Percentiles rank a stretch among this genome's conserved stretches.
phyloP scores from a whole-genome alignment of 2,113 vertebrate species.

The Tenebrosternarchus preto region DNA sequence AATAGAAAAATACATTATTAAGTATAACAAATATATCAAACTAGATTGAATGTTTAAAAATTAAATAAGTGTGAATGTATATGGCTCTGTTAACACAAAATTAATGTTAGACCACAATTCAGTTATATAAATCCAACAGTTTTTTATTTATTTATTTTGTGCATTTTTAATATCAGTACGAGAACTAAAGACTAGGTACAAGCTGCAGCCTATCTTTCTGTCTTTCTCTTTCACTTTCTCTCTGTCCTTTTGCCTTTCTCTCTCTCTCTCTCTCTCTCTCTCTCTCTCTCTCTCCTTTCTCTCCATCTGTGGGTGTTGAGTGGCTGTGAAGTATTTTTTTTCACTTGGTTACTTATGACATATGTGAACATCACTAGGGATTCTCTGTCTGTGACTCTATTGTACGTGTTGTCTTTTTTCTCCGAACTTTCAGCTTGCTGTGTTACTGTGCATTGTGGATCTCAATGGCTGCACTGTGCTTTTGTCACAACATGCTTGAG shows the following conservation, averaged over 20 bases:
- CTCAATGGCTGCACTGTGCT: not conserved
- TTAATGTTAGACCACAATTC: too few relatives aligned
- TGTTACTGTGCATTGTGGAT: conserved; percentile 5
- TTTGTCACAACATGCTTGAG: conserved; percentile 6
- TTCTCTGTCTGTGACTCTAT: conserved; percentile 2
- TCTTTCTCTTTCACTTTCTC: not conserved
- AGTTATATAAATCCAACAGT: too few relatives aligned
- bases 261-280: not conserved
- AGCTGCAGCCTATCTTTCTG: too few relatives aligned
- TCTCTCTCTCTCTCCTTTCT: not conserved
- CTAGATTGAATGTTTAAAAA: too few relatives aligned
- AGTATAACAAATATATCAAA: too few relatives aligned
- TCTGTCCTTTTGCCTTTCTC: not conserved
- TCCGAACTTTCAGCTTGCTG: conserved; percentile 13
- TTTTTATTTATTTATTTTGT: too few relatives aligned
- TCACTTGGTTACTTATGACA: conserved; percentile 10
- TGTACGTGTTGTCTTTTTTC: not conserved
- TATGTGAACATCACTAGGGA: not conserved
- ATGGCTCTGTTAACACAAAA: too few relatives aligned
- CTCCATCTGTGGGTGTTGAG: conserved; percentile 7
- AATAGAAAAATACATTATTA: too few relatives aligned
- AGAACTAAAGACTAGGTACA: too few relatives aligned
- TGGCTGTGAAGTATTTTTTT: not conserved
- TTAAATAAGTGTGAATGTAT: too few relatives aligned
- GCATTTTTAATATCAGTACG: too few relatives aligned